Evolutionary conservation across 92 coral and sea anemone species (phyloP), one percentile per base, ranked within the genome.

Genomic region (Diadumene lineata): DNA sequence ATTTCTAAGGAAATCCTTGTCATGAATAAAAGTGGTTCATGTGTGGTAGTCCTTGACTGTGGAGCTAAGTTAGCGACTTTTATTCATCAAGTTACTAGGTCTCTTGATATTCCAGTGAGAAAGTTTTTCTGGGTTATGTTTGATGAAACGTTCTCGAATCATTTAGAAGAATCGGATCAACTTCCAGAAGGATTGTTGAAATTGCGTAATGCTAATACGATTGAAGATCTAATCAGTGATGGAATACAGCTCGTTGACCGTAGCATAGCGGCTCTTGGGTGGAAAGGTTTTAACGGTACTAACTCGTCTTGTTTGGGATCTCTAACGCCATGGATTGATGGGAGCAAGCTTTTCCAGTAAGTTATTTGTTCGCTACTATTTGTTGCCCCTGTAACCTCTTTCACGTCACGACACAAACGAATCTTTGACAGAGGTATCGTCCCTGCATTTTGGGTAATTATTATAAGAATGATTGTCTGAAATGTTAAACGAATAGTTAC

Each of bases 11-110:
- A 85, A 31, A 56, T 81, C 62, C 7, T 74, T 6, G 74, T 73
- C 56, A 77, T 85, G 34, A 85, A 85, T 56, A 80, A 75, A 60
- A 85, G 89, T 60, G 85, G 89, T 0, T 62, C 82, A 9, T 79
- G 89, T 21, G 44, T 85, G 29, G 89, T 85, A 31, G 82, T 85
- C 19, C 63, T 85, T 77, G 89, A 80, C 31, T 79, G 78, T 60
- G 81, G 57, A 1, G 66, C 60, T 18, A 0, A 78, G 0, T 72
- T 74, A 63, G 79, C 82, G 10, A 25, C 77, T 16, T 56, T 79
- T 18, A 50, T 85, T 28, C 72, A 66, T 11, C 29, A 68, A 56
- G 80, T 84, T 13, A 32, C 80, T n/a, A 60, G 32, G 55, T 74
- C 89, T 3, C 60, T 85, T 18, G 89, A 74, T 26, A 69, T 79